Base-by-base conservation (phyloP, 2,888 invertebrate genomes). In the Caenorhabditis drosophilae region DNA sequence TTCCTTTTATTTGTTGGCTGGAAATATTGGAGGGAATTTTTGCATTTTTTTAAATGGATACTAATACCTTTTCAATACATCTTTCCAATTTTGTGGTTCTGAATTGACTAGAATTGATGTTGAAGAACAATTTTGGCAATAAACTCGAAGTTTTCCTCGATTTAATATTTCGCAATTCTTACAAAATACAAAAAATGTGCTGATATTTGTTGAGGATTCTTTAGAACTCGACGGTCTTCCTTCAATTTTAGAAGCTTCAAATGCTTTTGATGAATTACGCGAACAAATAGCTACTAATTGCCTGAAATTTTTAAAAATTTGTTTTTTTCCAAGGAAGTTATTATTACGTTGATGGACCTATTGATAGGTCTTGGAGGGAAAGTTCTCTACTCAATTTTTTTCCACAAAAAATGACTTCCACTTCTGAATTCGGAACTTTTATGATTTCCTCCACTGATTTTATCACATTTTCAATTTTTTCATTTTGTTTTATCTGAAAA, bases 41-140 rank as follows among this genome's bases (percentile, higher is more conserved):
- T 46, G 45, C 38, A 26, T 4, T 2, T 3, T 31, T 12, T 4
- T 20, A 27, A 9, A 16, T 4, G 4, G 27, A n/a, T 4, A 2
- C 22, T 46, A 11, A 22, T 67, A 71, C n/a, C 63, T 74, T 57
- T 52, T 58, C 22, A 73, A 48, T 9, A 77, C 72, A 42, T 77
- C 78, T 7, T 53, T 41, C 75, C 74, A 76, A 22, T 64, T 57
- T 20, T 57, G 56, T 2, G 78, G 78, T 31, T 78, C 77, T 4
- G 53, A 27, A 25, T 63, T 62, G 7, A 76, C 68, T 20, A 72
- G 27, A 16, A 78, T 58, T 1, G 75, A 67, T 12, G 64, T 52
- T 11, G 70, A 58, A 0, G 52, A 35, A 25, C 78, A 78, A 9
- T 48, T 53, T 26, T 52, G 53, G 41, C 78, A 78, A 45, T 73